Base-by-base conservation (phyloP, 1,140 invertebrate genomes). In the Myzus persicae region DNA sequence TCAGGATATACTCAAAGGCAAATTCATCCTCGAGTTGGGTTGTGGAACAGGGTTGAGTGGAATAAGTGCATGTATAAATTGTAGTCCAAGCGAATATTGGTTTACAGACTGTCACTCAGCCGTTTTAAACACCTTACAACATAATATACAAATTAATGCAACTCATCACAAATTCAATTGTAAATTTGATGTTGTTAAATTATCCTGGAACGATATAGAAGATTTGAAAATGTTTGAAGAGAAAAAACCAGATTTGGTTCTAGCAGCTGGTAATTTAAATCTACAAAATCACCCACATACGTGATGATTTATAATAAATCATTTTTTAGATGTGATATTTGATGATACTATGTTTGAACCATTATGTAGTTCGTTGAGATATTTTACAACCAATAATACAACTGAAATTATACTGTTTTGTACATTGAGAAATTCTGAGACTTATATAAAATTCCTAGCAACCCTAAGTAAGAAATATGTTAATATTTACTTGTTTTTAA, bases 41-140 rank as follows among this genome's bases (percentile, higher is more conserved):
- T 96, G 96, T 48, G 96, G 96, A 85, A 95, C 96, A 90, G 96
- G 96, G 87, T 94, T 96, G 90, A 95, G 95, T 51, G 96, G 96
- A 82, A 94, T 96, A n/a, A 94, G 95, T 20, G 94, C 96, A 87
- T 94, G 95, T 51, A 94, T 95, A 51, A 94, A 94, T 87, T 96
- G 96, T 94, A 94, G 94, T 36, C 95, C 96, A n/a, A 95, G 95
- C 93, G 94, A 94, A 88, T 96, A 96, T 90, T 95, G 95, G 94
- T 96, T 96, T 54, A 95, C 95, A 2, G 96, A 96, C 94, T 96
- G 95, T 94, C 96, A 96, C 94, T 93, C 94, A 31, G 94, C 94
- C 89, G 96, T 96, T 59, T 94, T 96, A 40, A 67, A 91, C 4
- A 20, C 51, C n/a, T 85, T 94, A 89, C 51, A 81, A 44, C 38